Evolutionary conservation across 2,113 vertebrate genomes (phyloP), one percentile per base, ranked within the genome.

Genomic region (Phrynocephalus versicolor): DNA sequence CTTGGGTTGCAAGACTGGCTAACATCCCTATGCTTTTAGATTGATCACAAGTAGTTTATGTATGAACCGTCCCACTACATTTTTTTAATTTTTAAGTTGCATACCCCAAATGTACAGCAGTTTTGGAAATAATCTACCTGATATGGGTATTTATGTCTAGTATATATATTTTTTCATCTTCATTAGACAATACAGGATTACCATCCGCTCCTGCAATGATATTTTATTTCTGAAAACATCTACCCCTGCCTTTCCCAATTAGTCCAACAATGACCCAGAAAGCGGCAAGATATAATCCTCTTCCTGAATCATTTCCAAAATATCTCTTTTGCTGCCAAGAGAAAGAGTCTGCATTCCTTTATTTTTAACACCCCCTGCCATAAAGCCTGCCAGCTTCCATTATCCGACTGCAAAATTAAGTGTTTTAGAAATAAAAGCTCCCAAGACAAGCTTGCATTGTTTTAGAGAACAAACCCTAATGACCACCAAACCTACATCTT

Each of bases 261-360:
- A 89, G 71, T 84, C 85, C 83, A 87, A 72, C 27, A 60, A 45
- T 9, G 82, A 89, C 86, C 80, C 0, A 0, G 65, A 0, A 0
- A 91, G 86, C 62, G 9, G 60, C 0, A 0, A 88, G 86, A 84
- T 87, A 84, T 91, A 92, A 94, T 94, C 91, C 90, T 86, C 60
- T 79, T 27, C 33, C 81, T 92, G 93, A 94, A 94, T 91, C 0
- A 0, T 18, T 90, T 93, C 91, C 94, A 95, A 89, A 55, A 1
- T 70, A 82, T 86, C 73, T 15, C 6, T 84, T 0, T 0, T 86
- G 67, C 88, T 93, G 93, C 92, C 93, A 93, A 92, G 89, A 80
- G 60, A 89, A 92, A 81, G 58, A 87, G 79, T 83, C 90, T 74
- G 21, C 90, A 90, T 94, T 93, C 91, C 88, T 89, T 89, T 64